Conservation (phyloP, 2,888 invertebrate species). For the Ditula angustiorana region DNA sequence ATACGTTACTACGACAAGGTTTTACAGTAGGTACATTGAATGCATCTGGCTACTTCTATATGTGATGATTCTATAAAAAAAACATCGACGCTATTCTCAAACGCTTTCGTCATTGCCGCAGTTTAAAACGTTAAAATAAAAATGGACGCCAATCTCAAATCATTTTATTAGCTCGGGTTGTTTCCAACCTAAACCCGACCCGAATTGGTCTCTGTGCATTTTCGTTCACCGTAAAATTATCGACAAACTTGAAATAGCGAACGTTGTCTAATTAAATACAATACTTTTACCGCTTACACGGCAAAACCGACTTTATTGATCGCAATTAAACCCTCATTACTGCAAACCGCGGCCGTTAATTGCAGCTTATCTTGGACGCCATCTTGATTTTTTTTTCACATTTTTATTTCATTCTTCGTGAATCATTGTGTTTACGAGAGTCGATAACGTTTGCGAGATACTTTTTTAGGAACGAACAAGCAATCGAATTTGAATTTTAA, state of each 20-base stretch:
- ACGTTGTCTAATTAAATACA: not conserved
- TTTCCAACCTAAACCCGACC: too few relatives aligned
- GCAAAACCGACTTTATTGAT: constrained; percentile 49
- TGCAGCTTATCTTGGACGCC: constrained; percentile 59
- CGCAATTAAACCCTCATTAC: constrained; percentile 60
- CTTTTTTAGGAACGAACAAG: not conserved
- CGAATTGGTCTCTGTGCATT: too few relatives aligned
- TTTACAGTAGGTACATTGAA: too few relatives aligned
- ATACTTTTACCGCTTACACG: not conserved
- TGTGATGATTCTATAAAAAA: too few relatives aligned
- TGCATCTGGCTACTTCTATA: too few relatives aligned
- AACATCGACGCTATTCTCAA: too few relatives aligned
- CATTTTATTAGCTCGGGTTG: too few relatives aligned
- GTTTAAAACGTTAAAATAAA: too few relatives aligned
- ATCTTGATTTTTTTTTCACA: constrained; percentile 55
- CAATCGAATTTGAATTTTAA: constrained; percentile 11
- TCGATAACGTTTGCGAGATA: constrained; percentile 10
- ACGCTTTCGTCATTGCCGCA: too few relatives aligned
- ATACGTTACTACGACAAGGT: too few relatives aligned
- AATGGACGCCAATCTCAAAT: too few relatives aligned
- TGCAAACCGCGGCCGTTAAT: constrained; percentile 57
- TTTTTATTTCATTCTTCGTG: constrained; percentile 52
- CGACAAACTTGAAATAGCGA: not conserved
- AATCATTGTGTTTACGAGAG: constrained; percentile 61
- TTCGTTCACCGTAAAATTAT: too few relatives aligned